phyloP scores from a whole-genome alignment of 2,797 vertebrate species.

The Cossypha caffra region DNA sequence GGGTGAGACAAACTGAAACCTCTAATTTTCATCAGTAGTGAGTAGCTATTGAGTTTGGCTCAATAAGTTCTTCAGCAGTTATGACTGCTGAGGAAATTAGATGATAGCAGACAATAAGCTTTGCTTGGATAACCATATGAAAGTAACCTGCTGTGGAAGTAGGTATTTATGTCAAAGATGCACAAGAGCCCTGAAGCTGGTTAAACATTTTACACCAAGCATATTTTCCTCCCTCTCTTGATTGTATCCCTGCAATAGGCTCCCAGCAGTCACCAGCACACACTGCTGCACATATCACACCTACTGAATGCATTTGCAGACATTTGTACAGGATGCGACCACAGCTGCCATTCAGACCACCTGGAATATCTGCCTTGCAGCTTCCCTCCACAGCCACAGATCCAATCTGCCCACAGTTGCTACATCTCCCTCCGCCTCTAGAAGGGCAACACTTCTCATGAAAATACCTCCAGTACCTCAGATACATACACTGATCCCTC shows the following conservation, averaged over 20 bases:
- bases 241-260: background rate
- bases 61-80: background rate
- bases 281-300: background rate
- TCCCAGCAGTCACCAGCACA: background rate
- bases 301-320: background rate
- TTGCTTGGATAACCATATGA: background rate
- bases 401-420: background rate
- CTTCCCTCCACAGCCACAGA: background rate
- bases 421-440: accelerated
- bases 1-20: background rate
- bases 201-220: background rate
- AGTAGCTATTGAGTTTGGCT: background rate
- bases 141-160: background rate
- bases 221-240: background rate
- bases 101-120: background rate
- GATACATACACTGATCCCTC: background rate
- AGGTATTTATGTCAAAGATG: background rate
- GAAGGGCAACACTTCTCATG: background rate
- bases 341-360: background rate
- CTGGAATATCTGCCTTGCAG: background rate
- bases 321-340: background rate
- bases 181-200: background rate
- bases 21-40: background rate
- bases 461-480: background rate
- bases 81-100: background rate